Evolutionary conservation across 2,113 vertebrate species (phyloP), one percentile per base, ranked within the genome.

Genomic region (Phaetusa simplex): DNA sequence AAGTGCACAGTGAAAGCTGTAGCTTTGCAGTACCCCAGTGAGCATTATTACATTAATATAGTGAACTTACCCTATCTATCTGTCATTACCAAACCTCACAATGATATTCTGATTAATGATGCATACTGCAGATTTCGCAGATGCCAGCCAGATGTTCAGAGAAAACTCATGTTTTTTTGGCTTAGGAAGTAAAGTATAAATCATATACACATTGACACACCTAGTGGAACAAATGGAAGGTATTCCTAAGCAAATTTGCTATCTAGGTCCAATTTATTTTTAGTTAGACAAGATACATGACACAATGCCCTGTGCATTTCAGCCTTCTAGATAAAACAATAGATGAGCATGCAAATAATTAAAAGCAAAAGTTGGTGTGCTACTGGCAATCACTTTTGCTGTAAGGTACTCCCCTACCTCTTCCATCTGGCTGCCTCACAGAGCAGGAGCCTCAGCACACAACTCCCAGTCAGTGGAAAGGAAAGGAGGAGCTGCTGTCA

Each of bases 121-220:
- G 82, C 72, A 61, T 89, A 50, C 59, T 95, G 52, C 65, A 92
- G 84, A 91, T 96, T 90, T 95, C 16, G 22, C 97, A 98, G 97
- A 97, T 98, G 96, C 87, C 95, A 96, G 86, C 87, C 97, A 98
- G 97, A 98, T 98, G 97, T 97, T 97, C 65, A 95, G 82, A 95
- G 82, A 95, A 96, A 97, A 72, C 27, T 16, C 77, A 94, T 86
- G 58, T 59, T 1, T 97, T 97, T 97, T 97, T 97, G 87, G 90
- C 86, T 96, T 96, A 78, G 77, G 50, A 93, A 95, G 76, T 93
- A 72, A 95, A 74, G 6, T 90, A 96, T 95, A 97, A 97, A 96
- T 98, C 92, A 96, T 86, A 92, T 24, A 38, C 76, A 87, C 55
- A 86, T 36, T 95, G 91, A 96, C 82, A 93, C 47, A 91, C 50